Conservation (phyloP, 2,888 invertebrate genomes). For the Myopa tessellatipennis region DNA sequence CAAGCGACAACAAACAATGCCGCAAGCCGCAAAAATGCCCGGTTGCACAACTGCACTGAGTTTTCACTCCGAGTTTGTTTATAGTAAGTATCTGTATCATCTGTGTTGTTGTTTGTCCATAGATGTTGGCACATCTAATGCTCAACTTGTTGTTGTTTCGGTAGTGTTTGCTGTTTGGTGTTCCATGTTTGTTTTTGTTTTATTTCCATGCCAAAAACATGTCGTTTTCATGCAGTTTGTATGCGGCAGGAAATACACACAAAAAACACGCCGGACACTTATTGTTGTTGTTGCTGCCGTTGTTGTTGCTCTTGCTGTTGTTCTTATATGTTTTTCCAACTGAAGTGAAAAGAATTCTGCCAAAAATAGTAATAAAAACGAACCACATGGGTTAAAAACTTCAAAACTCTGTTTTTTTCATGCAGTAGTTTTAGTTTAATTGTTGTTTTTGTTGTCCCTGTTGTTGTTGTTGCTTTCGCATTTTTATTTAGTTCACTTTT, state of each 20-base stretch:
- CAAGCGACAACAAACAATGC: background rate
- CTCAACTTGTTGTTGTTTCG: background rate
- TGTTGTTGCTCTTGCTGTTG: conserved; percentile 12
- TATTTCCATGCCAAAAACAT: background rate
- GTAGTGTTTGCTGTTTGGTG: too few species aligned
- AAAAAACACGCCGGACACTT: background rate
- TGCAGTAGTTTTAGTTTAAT: too few species aligned
- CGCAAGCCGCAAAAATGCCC: too few species aligned
- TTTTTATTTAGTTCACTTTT: background rate
- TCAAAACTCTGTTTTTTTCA: too few species aligned
- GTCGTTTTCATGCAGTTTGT: conserved; percentile 1
- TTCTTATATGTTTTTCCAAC: conserved; percentile 1
- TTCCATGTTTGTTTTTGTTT: background rate
- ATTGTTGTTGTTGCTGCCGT: background rate
- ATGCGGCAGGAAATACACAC: background rate
- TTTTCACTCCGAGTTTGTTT: too few species aligned
- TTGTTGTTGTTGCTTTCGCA: conserved; percentile 6
- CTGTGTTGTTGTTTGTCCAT: background rate
- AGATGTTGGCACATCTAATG: conserved; percentile 2
- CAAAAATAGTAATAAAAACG: too few species aligned
- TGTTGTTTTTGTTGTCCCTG: background rate
- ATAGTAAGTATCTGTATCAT: background rate
- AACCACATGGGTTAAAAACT: too few species aligned
- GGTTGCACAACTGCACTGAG: too few species aligned
- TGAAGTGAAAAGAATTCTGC: too few species aligned